Conservation (phyloP, 2,113 vertebrate species). For the Microcebus murinus region DNA sequence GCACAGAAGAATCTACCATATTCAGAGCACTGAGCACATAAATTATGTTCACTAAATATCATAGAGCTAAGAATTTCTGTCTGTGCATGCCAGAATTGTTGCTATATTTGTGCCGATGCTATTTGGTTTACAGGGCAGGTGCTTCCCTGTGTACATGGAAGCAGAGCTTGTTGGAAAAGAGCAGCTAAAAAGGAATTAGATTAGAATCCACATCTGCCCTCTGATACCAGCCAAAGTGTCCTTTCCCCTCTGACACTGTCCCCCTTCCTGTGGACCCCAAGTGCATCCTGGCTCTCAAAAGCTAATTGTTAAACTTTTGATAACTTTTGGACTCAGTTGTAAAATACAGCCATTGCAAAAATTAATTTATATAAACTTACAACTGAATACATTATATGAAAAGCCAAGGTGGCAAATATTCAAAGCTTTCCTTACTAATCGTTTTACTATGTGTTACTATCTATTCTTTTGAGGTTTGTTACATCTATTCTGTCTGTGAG, state of each 20-base stretch:
- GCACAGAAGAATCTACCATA: background rate
- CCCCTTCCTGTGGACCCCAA: background rate
- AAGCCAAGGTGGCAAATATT: background rate
- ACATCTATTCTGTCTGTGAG: background rate
- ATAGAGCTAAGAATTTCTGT: background rate
- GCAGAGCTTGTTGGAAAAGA: background rate
- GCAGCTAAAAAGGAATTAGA: background rate
- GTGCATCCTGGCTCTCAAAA: background rate
- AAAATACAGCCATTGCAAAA: background rate
- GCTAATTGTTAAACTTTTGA: background rate
- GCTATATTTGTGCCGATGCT: background rate
- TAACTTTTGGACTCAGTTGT: slow-evolving; percentile 8
- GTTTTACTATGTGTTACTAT: background rate
- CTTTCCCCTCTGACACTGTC: background rate
- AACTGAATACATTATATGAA: background rate
- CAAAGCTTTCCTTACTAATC: background rate
- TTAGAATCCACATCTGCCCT: background rate
- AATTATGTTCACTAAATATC: background rate
- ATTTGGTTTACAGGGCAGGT: background rate
- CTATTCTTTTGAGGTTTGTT: background rate
- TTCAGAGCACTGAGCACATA: background rate
- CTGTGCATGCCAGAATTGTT: background rate
- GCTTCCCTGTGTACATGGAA: background rate
- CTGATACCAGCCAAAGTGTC: background rate
- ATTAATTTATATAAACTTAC: background rate